Conservation (phyloP, 2,113 vertebrate species). For the Neofelis nebulosa region DNA sequence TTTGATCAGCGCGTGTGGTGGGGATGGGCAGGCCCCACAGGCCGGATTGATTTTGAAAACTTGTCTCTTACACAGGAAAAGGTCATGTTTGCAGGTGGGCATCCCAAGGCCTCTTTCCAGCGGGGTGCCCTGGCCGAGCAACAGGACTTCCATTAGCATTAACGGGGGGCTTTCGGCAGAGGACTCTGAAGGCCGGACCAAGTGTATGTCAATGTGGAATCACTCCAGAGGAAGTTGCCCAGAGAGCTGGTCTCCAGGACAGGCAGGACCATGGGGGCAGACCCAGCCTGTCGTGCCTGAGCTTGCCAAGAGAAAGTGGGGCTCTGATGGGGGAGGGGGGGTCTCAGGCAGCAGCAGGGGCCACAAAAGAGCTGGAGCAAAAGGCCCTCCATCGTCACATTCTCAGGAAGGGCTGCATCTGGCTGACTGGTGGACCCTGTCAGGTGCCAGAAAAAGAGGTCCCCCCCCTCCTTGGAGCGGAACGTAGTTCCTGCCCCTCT, state of each 20-base stretch:
- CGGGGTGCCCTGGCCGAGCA: constrained; percentile 52
- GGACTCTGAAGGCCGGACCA: neutral
- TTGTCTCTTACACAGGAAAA: constrained; percentile 75
- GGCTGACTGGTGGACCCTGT: neutral
- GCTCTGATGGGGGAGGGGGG: too few relatives aligned
- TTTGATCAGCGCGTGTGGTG: neutral
- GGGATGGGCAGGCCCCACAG: constrained; percentile 33
- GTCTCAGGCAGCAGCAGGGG: neutral
- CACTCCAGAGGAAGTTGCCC: constrained; percentile 36
- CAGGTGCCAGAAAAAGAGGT: too few relatives aligned
- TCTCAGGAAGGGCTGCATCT: neutral
- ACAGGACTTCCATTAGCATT: constrained; percentile 78
- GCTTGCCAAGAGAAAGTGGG: neutral
- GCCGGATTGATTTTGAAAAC: constrained; percentile 76
- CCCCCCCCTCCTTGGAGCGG: accelerated
- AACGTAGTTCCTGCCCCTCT: too few relatives aligned
- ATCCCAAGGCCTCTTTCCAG: constrained; percentile 74
- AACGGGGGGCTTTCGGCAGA: constrained; percentile 55
- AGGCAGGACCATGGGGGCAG: accelerated
- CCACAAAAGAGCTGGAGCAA: neutral
- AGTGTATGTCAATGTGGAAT: neutral
- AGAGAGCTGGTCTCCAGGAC: neutral
- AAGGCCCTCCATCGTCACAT: neutral
- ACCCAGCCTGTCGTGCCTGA: neutral
- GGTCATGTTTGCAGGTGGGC: constrained; percentile 76